Percentiles rank a stretch among this genome's conserved stretches.
These are phyloP conservation scores for Zaprionus obscuricornis DNA, from an alignment of 2,888 invertebrate species.

Conservation along the genomic window DNA sequence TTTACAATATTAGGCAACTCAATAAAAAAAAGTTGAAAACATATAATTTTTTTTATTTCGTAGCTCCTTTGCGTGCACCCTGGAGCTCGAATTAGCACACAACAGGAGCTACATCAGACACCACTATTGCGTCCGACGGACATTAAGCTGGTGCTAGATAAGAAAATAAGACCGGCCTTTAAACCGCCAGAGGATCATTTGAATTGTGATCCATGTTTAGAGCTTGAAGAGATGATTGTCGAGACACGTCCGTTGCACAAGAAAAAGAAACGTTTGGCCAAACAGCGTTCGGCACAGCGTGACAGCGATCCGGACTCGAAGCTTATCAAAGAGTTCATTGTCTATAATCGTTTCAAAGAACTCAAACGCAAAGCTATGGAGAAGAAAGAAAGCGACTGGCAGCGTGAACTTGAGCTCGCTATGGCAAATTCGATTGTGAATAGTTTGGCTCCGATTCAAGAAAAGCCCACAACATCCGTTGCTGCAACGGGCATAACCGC, in stretches of 20 bases:
- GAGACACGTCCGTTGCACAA: slow-evolving; percentile 92
- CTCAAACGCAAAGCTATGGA: slow-evolving; percentile 86
- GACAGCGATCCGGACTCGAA: slow-evolving; percentile 82
- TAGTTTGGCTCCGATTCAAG: slow-evolving; percentile 80
- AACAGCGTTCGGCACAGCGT: slow-evolving; percentile 85
- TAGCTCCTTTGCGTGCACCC: slow-evolving; percentile 86
- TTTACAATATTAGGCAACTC: neutral
- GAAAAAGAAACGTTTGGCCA: slow-evolving; percentile 93
- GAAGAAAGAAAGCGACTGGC: slow-evolving; percentile 88
- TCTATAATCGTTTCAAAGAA: slow-evolving; percentile 89
- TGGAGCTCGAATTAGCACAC: slow-evolving; percentile 86
- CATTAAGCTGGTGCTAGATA: slow-evolving; percentile 86
- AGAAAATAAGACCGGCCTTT: slow-evolving; percentile 87
- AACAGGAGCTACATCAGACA: slow-evolving; percentile 87
- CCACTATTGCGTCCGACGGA: slow-evolving; percentile 86
- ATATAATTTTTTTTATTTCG: neutral
- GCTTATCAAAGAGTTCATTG: slow-evolving; percentile 87
- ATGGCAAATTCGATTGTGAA: slow-evolving; percentile 86
- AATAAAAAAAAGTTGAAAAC: too few relatives aligned
- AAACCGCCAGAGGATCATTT: slow-evolving; percentile 91
- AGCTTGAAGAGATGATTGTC: slow-evolving; percentile 94
- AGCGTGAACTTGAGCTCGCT: slow-evolving; percentile 87
- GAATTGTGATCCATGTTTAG: slow-evolving; percentile 95
- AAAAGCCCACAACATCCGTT: slow-evolving; percentile 58
- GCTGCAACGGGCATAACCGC: slow-evolving; percentile 15